Conservation (phyloP, 2,888 invertebrate genomes). For the Nyleta sp. region DNA sequence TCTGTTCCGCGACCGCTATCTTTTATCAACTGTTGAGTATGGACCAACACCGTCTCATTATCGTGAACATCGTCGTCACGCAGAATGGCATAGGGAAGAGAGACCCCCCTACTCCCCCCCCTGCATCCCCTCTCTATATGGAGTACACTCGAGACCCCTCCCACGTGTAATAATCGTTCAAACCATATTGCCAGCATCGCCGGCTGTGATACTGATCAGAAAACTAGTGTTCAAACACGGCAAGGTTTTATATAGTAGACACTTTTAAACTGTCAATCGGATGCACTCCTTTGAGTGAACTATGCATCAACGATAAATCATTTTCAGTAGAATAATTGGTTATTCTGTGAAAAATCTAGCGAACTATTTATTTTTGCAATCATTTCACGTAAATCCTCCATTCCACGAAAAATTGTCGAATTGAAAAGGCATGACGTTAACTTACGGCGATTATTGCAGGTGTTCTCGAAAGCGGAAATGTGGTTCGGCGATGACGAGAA, state of each 20-base stretch:
- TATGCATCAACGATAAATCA: too few species aligned
- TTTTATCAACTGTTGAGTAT: constrained; percentile 81
- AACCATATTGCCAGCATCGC: constrained; percentile 68
- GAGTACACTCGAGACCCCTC: constrained; percentile 59
- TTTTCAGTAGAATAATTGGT: too few species aligned
- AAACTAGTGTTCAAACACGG: constrained; percentile 50
- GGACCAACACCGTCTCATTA: constrained; percentile 78
- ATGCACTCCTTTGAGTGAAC: too few species aligned
- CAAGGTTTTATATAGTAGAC: too few species aligned
- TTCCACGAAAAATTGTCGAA: too few species aligned
- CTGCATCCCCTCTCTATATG: constrained; percentile 37
- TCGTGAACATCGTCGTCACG: constrained; percentile 74
- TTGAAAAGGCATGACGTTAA: too few species aligned
- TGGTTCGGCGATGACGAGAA: constrained; percentile 84
- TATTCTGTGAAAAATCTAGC: too few species aligned
- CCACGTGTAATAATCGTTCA: constrained; percentile 72
- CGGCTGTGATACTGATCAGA: constrained; percentile 68
- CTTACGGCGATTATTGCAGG: constrained; percentile 80
- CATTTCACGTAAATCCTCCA: too few species aligned
- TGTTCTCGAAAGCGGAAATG: constrained; percentile 87
- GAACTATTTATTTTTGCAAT: too few species aligned
- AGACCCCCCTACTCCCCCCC: constrained; percentile 65
- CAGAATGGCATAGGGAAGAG: constrained; percentile 65
- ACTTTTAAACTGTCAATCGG: too few species aligned
- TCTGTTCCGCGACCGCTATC: constrained; percentile 79